Conservation (phyloP, 2,888 invertebrate species). For the Cheilosia variabilis region DNA sequence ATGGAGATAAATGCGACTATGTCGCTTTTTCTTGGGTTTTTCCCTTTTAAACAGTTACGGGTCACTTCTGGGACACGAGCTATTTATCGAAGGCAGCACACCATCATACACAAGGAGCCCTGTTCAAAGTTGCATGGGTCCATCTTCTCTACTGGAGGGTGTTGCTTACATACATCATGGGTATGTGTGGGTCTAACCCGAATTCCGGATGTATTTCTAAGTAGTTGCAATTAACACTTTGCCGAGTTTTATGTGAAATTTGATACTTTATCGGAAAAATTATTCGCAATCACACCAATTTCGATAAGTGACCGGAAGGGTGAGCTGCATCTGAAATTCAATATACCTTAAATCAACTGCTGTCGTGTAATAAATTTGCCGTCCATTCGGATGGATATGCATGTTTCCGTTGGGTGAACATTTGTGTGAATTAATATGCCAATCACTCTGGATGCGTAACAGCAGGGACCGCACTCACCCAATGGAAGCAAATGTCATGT, state of each 20-base stretch:
- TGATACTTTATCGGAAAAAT: conserved; percentile 54
- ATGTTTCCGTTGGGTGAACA: conserved; percentile 21
- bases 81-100: conserved; percentile 46
- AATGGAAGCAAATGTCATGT: conserved; percentile 59
- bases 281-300: conserved; percentile 52
- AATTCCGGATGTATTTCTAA: conserved; percentile 32
- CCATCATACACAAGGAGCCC: conserved; percentile 2
- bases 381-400: neutral
- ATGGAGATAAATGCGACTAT: conserved; percentile 83
- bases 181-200: neutral
- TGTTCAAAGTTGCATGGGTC: conserved; percentile 16
- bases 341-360: conserved; percentile 54
- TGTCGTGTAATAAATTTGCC: conserved; percentile 60
- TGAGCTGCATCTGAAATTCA: conserved; percentile 47
- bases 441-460: conserved; percentile 45
- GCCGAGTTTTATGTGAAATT: conserved; percentile 51
- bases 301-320: conserved; percentile 67
- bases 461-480: conserved; percentile 54
- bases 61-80: conserved; percentile 74
- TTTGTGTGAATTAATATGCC: conserved; percentile 65
- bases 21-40: conserved; percentile 75
- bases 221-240: conserved; percentile 73
- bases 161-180: neutral
- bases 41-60: conserved; percentile 63
- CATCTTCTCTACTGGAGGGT: conserved; percentile 12